phyloP scores from a whole-genome alignment of 2,888 invertebrate species.

The Exocentrus adspersus region DNA sequence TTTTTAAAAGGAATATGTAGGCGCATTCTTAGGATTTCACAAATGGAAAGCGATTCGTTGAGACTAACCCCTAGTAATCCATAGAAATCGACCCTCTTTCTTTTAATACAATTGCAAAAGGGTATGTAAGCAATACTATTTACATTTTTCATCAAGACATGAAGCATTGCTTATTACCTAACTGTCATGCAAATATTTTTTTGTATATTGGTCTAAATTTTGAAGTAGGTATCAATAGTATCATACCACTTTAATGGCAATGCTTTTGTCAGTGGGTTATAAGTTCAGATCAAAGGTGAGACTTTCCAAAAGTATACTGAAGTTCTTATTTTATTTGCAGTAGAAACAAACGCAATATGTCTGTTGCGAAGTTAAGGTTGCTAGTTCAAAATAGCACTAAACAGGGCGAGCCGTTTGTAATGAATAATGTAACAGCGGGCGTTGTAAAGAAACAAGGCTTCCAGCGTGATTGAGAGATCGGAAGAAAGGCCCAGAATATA shows the following conservation, averaged over 20 bases:
- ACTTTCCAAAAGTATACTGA: background rate
- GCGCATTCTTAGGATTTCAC: conserved; percentile 5
- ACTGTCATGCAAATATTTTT: no score
- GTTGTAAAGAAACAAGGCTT: conserved; percentile 64
- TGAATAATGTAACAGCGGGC: conserved; percentile 65
- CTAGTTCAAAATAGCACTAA: conserved; percentile 52
- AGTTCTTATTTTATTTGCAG: conserved; percentile 18
- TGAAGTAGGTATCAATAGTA: no score
- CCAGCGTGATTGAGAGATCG: conserved; percentile 64
- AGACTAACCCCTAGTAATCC: conserved; percentile 1
- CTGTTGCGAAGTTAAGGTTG: conserved; percentile 33
- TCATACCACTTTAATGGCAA: background rate
- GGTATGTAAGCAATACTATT: no score
- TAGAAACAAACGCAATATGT: conserved; percentile 33
- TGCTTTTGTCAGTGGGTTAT: background rate
- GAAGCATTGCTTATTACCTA: background rate
- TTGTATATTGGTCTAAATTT: no score
- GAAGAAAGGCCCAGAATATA: conserved; percentile 63
- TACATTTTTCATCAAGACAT: background rate
- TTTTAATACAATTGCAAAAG: background rate
- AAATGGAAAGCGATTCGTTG: conserved; percentile 12
- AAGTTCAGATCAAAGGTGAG: background rate
- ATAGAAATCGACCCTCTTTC: conserved; percentile 8
- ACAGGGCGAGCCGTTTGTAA: conserved; percentile 55
- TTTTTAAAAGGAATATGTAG: conserved; percentile 35